Conservation (phyloP, 2,888 invertebrate species). For the Zygogramma bicolorata region DNA sequence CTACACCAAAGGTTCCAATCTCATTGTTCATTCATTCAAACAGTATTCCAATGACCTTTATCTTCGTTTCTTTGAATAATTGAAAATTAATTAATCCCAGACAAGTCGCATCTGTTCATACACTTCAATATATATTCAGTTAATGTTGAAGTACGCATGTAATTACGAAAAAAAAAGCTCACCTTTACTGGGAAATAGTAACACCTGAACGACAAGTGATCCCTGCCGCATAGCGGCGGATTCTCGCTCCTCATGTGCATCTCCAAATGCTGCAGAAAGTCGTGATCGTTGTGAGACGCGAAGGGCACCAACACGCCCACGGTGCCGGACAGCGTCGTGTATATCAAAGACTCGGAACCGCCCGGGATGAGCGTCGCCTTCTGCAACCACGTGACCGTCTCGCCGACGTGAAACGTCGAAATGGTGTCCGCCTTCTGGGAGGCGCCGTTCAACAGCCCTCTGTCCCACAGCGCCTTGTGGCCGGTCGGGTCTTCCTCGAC, state of each 20-base stretch:
- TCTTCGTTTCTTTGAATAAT: too few relatives aligned
- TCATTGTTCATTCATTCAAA: too few relatives aligned
- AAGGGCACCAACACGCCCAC: slow-evolving; percentile 95
- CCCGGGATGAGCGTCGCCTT: slow-evolving; percentile 94
- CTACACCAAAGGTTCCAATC: too few relatives aligned
- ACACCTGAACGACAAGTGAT: slow-evolving; percentile 96
- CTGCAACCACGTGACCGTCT: slow-evolving; percentile 94
- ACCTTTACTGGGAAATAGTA: slow-evolving; percentile 98
- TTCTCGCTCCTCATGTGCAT: slow-evolving; percentile 99
- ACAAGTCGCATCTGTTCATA: too few relatives aligned
- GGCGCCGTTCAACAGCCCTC: slow-evolving; percentile 74
- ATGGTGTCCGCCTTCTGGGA: slow-evolving; percentile 97
- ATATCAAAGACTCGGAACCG: slow-evolving; percentile 95
- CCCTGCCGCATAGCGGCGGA: slow-evolving; percentile 95
- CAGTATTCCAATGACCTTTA: too few relatives aligned
- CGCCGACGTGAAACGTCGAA: slow-evolving; percentile 95
- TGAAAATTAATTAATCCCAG: too few relatives aligned
- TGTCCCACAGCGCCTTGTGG: slow-evolving; percentile 96
- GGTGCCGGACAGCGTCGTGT: slow-evolving; percentile 94
- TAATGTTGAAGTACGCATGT: too few relatives aligned
- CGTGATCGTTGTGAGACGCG: slow-evolving; percentile 96
- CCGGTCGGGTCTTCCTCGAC: slow-evolving; percentile 99
- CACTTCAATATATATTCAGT: too few relatives aligned
- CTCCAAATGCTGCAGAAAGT: slow-evolving; percentile 98
- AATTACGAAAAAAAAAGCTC: slow-evolving; percentile 56